phyloP scores from a whole-genome alignment of 2,797 vertebrate species.

The Adrianichthys oophorus region DNA sequence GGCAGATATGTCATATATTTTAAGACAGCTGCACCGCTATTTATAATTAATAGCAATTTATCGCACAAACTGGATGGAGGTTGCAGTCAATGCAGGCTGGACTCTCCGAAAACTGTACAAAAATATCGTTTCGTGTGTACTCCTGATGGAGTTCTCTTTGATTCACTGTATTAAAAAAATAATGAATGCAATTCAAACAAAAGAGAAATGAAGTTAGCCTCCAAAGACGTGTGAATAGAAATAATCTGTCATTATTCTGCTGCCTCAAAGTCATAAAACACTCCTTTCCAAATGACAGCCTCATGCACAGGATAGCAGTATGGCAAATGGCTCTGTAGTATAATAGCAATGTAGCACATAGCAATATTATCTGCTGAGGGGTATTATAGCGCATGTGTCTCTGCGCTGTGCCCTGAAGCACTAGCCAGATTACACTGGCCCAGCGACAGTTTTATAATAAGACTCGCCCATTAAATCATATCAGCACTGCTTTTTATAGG shows the following conservation, averaged over 20 bases:
- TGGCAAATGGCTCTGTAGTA: constrained; percentile 74
- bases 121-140: constrained; percentile 38
- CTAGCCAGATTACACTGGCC: constrained; percentile 75
- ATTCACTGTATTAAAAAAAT: constrained; percentile 37
- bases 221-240: constrained; percentile 70
- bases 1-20: constrained; percentile 77
- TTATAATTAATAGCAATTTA: constrained; percentile 79
- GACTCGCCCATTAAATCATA: constrained; percentile 81
- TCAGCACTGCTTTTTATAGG: constrained; percentile 82
- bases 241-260: constrained; percentile 71
- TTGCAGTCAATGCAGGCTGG: constrained; percentile 10
- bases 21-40: constrained; percentile 77
- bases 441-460: constrained; percentile 81
- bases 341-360: constrained; percentile 75
- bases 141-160: constrained; percentile 54
- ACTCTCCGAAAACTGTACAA: constrained; percentile 49
- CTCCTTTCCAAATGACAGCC: constrained; percentile 69
- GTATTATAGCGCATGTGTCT: constrained; percentile 72
- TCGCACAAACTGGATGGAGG: no score
- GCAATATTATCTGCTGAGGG: constrained; percentile 71
- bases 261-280: constrained; percentile 72
- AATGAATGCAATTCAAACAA: constrained; percentile 65
- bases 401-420: constrained; percentile 72
- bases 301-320: constrained; percentile 57
- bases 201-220: constrained; percentile 68